Base-by-base conservation (phyloP, 92 coral and sea anemone genomes). In the Epizoanthus rinbou region DNA sequence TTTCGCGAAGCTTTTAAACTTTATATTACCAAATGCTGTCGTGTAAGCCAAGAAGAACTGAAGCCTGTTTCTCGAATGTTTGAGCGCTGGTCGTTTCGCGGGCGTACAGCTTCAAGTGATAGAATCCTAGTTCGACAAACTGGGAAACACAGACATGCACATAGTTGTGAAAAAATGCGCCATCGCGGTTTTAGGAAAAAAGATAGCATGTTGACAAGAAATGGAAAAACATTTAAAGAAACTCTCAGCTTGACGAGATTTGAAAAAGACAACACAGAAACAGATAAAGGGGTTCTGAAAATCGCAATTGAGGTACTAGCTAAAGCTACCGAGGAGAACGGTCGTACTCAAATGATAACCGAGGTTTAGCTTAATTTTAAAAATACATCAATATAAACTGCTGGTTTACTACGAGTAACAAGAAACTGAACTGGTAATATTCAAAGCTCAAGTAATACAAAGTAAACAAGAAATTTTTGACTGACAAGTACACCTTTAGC, bases 11-110 rank as follows among this genome's bases (percentile, higher is more conserved):
- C 98, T 8, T 93, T 93, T 69, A 91, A 89, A 41, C 93, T 94
- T 21, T 93, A 91, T 76, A 91, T 93, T 59, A 91, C 95, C 4
- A 93, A 93, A 75, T 93, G 98, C 35, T 91, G 93, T 47, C 84
- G 95, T 6, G 98, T 93, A 3, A 93, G 93, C n/a, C 93, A 91
- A 23, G 95, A 91, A 18, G 98, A 93, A n/a, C 50, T 93, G 10
- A 72, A 76, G 18, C 94, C 94, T 4, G 86, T 91, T 56, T 76
- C 89, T 28, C 86, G 89, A 79, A 85, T 93, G 91, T 91, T 93
- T 28, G 98, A 93, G 82, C 87, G 98, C 25, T 81, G 91, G n/a
- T 93, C 98, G 17, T 73, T 89, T 65, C 84, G 93, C 18, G 95
- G 93, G 19, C 86, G 87, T 68, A 89, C 92, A 9, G 62, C 80